phyloP scores from a whole-genome alignment of 2,888 invertebrate genomes.

The Conus canariensis region DNA sequence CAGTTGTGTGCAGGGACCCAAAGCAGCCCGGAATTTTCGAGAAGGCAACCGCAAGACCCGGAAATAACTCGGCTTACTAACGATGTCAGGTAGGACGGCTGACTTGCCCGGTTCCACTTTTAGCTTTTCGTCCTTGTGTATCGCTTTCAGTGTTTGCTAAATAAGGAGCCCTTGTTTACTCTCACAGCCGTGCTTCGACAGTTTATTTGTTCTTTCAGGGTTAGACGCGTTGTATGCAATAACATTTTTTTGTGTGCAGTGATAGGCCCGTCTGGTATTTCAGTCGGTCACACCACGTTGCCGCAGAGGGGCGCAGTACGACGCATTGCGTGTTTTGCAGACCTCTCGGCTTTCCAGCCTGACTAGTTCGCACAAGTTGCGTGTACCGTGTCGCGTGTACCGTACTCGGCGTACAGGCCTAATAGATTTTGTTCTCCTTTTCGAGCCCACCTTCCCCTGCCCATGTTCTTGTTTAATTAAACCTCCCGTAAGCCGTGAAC shows the following conservation, averaged over 20 bases:
- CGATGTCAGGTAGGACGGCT: slow-evolving; percentile 39
- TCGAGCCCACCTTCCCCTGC: too few species aligned
- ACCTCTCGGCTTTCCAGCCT: background rate
- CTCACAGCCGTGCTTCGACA: background rate
- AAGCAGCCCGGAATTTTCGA: slow-evolving; percentile 26
- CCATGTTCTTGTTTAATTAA: background rate
- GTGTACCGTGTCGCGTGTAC: slow-evolving; percentile 25
- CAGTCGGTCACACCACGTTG: background rate
- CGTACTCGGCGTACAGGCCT: background rate
- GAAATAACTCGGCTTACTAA: slow-evolving; percentile 29
- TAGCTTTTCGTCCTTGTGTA: slow-evolving; percentile 36
- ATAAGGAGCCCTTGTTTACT: slow-evolving; percentile 40
- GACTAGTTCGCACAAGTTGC: slow-evolving; percentile 38
- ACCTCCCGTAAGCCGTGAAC: background rate
- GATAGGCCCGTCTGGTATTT: slow-evolving; percentile 13
- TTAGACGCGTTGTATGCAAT: background rate
- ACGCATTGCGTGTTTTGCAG: slow-evolving; percentile 30
- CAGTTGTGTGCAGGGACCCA: background rate
- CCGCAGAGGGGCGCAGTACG: background rate
- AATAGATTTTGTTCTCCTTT: slow-evolving; percentile 13
- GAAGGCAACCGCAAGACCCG: slow-evolving; percentile 40
- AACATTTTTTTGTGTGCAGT: background rate
- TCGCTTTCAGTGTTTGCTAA: slow-evolving; percentile 40
- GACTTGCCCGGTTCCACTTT: background rate
- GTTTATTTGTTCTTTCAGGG: background rate